Conservation (phyloP, 2,797 vertebrate genomes). For the Brachyalestes nurse region DNA sequence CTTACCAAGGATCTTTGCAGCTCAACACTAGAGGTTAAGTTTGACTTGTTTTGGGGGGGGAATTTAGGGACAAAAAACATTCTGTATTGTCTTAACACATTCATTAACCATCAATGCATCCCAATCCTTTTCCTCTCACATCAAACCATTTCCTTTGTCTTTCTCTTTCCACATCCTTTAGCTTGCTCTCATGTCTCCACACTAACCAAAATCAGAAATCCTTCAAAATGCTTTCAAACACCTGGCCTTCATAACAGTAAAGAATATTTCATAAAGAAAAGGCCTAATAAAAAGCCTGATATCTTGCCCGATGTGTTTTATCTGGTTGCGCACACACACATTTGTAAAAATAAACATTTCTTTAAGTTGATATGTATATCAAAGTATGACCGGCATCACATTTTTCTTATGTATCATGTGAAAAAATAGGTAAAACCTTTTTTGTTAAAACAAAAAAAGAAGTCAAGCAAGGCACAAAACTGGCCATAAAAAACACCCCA, state of each 20-base stretch:
- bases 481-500: neutral
- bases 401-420: neutral
- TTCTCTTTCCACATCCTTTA: slow-evolving; percentile 58
- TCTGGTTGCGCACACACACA: neutral
- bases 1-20: slow-evolving; percentile 34
- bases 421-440: neutral
- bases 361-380: neutral
- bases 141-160: neutral
- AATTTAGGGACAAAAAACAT: neutral
- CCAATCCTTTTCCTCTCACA: slow-evolving; percentile 53
- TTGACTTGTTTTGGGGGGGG: slow-evolving; percentile 52
- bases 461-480: neutral
- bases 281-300: neutral
- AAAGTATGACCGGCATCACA: neutral
- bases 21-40: slow-evolving; percentile 55
- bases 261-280: neutral
- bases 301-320: neutral
- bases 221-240: neutral
- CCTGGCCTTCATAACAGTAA: neutral
- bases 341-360: neutral
- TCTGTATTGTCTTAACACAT: neutral
- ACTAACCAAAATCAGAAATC: slow-evolving; percentile 34
- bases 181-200: slow-evolving; percentile 29
- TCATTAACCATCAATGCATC: neutral
- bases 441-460: neutral